These are phyloP conservation scores for Gobius niger DNA, from an alignment of 2,113 vertebrate genomes.

Conservation along the genomic window DNA sequence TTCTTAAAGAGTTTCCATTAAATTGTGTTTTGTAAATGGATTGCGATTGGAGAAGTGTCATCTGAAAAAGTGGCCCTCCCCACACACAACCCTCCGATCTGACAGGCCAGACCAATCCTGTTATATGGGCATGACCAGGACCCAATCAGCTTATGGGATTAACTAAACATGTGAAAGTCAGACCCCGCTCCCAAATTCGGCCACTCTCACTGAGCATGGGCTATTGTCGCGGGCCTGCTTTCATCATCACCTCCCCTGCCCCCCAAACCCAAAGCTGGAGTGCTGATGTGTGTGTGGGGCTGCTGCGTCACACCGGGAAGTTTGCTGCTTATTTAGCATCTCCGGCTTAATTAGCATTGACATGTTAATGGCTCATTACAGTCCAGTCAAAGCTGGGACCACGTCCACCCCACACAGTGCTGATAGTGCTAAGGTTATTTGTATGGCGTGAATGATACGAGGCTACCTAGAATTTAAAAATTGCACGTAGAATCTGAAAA, in stretches of 20 bases:
- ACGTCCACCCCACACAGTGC: background rate
- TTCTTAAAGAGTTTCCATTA: too few species aligned
- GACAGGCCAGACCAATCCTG: conserved; percentile 75
- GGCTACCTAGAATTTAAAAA: too few species aligned
- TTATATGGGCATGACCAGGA: conserved; percentile 63
- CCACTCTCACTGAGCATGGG: conserved; percentile 45
- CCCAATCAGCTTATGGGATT: conserved; percentile 77
- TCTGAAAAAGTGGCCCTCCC: too few species aligned
- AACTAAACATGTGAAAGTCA: conserved; percentile 78
- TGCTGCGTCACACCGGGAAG: background rate
- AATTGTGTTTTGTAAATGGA: too few species aligned
- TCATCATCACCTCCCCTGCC: background rate
- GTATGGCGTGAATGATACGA: too few species aligned
- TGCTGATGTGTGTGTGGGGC: background rate
- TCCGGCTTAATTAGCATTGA: conserved; percentile 58
- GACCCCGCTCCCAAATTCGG: conserved; percentile 42
- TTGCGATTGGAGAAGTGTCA: too few species aligned
- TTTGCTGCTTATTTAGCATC: conserved; percentile 12
- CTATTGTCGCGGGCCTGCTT: background rate
- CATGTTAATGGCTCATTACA: background rate
- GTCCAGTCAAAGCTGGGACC: background rate
- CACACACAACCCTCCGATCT: conserved; percentile 46
- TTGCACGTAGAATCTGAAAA: too few species aligned
- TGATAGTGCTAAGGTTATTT: too few species aligned
- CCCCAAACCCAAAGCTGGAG: background rate